These are phyloP conservation scores for Argynnis bischoffii DNA, from an alignment of 2,888 invertebrate genomes.

Conservation along the genomic window DNA sequence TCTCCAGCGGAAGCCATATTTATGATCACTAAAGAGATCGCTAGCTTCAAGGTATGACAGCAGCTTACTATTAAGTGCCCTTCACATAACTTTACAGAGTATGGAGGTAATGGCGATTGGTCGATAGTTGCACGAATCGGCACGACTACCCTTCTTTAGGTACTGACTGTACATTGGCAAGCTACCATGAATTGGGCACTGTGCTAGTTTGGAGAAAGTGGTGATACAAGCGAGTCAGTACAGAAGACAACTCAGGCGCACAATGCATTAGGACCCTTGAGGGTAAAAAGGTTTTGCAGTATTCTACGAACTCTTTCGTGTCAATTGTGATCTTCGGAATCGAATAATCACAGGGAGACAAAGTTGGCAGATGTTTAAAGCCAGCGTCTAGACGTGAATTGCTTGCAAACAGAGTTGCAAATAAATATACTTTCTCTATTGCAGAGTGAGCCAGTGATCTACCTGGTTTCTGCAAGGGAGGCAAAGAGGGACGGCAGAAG, in stretches of 20 bases:
- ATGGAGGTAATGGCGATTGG: constrained; percentile 33
- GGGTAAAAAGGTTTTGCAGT: constrained; percentile 20
- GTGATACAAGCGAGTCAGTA: constrained; percentile 32
- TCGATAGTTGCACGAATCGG: constrained; percentile 21
- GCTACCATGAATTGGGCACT: too few species aligned
- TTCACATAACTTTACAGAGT: constrained; percentile 28
- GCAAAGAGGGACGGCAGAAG: too few species aligned
- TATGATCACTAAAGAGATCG: constrained; percentile 30
- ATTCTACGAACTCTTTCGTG: too few species aligned
- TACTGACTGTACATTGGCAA: too few species aligned
- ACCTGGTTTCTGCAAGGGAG: too few species aligned
- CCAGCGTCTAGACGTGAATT: too few species aligned
- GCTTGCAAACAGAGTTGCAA: too few species aligned
- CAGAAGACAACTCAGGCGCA: constrained; percentile 35
- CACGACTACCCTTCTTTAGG: constrained; percentile 24
- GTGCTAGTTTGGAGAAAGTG: neutral
- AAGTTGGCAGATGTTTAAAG: too few species aligned
- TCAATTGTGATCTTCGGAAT: too few species aligned
- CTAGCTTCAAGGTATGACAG: constrained; percentile 30
- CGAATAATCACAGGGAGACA: too few species aligned
- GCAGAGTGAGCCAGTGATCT: too few species aligned
- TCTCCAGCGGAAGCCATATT: constrained; percentile 1
- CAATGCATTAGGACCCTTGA: constrained; percentile 29
- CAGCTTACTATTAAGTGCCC: constrained; percentile 27
- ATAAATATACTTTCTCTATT: too few species aligned